These are phyloP conservation scores for Poecilus cupreus DNA, from an alignment of 2,888 invertebrate species.

Conservation along the genomic window DNA sequence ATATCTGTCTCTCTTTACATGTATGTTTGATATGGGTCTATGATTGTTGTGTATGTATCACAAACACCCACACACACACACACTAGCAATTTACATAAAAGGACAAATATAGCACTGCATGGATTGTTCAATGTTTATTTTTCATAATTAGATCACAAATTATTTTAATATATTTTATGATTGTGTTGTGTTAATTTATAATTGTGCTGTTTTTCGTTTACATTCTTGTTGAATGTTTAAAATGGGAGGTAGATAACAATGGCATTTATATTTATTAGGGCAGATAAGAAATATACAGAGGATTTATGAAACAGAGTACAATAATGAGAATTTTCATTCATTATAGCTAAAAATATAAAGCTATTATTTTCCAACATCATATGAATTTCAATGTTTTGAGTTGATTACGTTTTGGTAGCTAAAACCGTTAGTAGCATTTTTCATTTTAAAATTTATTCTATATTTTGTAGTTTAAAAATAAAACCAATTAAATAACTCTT, in stretches of 20 bases:
- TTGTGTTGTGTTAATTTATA: not conserved
- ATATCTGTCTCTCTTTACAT: conserved; percentile 5
- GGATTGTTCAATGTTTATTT: not conserved
- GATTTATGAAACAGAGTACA: not conserved
- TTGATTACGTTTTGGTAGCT: too few relatives aligned
- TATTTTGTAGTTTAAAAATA: too few relatives aligned
- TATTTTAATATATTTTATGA: not conserved
- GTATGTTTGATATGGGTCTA: not conserved
- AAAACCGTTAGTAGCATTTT: too few relatives aligned
- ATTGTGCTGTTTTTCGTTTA: not conserved
- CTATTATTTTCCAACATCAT: too few relatives aligned
- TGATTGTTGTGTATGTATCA: not conserved
- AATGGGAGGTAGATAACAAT: not conserved
- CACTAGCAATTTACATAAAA: not conserved
- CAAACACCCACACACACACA: not conserved
- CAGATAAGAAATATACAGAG: not conserved
- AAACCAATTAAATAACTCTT: too few relatives aligned
- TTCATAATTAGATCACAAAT: not conserved
- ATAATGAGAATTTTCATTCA: not conserved
- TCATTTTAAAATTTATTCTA: too few relatives aligned
- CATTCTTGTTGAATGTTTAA: not conserved
- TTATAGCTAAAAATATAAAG: not conserved
- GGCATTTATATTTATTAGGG: not conserved
- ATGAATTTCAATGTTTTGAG: too few relatives aligned
- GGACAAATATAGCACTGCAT: not conserved